Conservation (phyloP, 1,140 invertebrate species). For the Dreissena polymorpha region DNA sequence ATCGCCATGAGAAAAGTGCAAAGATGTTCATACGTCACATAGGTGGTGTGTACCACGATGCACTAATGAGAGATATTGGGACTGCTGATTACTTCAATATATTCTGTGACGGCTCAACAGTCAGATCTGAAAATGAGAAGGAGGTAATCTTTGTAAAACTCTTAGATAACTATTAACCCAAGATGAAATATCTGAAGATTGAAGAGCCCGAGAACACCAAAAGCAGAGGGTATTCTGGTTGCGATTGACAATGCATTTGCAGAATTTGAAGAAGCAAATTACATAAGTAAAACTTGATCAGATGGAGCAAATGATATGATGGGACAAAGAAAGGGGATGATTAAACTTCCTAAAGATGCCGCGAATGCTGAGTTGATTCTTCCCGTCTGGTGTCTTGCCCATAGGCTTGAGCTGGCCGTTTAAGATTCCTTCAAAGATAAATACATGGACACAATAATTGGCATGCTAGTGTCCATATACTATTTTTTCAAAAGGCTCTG, state of each 20-base stretch:
- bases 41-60: conserved; percentile 43
- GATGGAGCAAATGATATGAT: conserved; percentile 43
- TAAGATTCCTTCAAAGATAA: conserved; percentile 25
- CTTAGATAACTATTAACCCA: conserved; percentile 21
- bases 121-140: conserved; percentile 30
- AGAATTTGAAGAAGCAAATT: conserved; percentile 9
- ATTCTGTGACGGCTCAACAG: conserved; percentile 52
- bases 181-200: conserved; percentile 26
- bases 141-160: conserved; percentile 17
- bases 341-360: conserved; percentile 1
- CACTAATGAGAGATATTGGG: conserved; percentile 21
- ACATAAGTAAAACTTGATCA: conserved; percentile 13
- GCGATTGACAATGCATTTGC: conserved; percentile 13
- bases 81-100: conserved; percentile 42
- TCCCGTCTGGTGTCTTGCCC: conserved; percentile 29
- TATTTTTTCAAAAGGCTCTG: conserved; percentile 33
- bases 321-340: conserved; percentile 8
- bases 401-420: conserved; percentile 22
- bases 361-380: background rate
- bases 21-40: conserved; percentile 45
- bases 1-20: conserved; percentile 47
- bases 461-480: conserved; percentile 5
- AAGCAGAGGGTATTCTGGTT: conserved; percentile 12
- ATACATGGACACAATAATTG: conserved; percentile 28
- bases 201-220: conserved; percentile 28